Base-by-base conservation (phyloP, 2,113 vertebrate genomes). In the Bungarus multicinctus region DNA sequence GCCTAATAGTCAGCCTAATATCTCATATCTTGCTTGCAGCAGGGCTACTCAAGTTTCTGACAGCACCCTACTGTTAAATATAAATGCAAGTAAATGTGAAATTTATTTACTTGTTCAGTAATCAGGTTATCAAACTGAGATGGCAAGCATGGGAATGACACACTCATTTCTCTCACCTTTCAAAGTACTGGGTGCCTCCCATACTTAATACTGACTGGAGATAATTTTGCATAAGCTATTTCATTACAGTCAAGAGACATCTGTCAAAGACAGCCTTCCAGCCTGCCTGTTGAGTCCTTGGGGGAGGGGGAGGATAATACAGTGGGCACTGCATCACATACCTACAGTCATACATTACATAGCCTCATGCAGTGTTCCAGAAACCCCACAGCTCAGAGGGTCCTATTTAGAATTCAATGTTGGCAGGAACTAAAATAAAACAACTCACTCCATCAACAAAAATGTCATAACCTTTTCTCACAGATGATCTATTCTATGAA, bases 211-310 rank as follows among this genome's bases (percentile, higher is more conserved):
- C 87, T 93, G 22, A 69, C 57, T 92, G 6, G 89, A 89, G 58
- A 45, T 5, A 64, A 55, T 5, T 34, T 95, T 54, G 45, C 94
- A 90, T 90, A 0, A 90, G 87, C 55, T 52, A 1, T 4, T 47
- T 55, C 91, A 91, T 50, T 91, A 89, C n/a, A 95, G 58, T 92
- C 2, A 2, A 39, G 88, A 91, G 89, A 45, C 53, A 54, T 58
- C 69, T 94, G 88, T 93, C 94, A 89, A 90, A 95, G 94, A 91
- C 60, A 52, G 39, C 94, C 39, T 95, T 86, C 93, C 4, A 54
- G 14, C 47, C 25, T 95, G 87, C 50, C 64, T 94, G 23, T 30
- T 60, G 12, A 93, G 60, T 69, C 58, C 90, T 88, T 23, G 9
- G 91, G 14, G 23, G 27, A 88, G 91, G 74, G 25, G 25, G 39